Evolutionary conservation across 2,888 invertebrate species (phyloP).

Genomic region (Unio pictorum): DNA sequence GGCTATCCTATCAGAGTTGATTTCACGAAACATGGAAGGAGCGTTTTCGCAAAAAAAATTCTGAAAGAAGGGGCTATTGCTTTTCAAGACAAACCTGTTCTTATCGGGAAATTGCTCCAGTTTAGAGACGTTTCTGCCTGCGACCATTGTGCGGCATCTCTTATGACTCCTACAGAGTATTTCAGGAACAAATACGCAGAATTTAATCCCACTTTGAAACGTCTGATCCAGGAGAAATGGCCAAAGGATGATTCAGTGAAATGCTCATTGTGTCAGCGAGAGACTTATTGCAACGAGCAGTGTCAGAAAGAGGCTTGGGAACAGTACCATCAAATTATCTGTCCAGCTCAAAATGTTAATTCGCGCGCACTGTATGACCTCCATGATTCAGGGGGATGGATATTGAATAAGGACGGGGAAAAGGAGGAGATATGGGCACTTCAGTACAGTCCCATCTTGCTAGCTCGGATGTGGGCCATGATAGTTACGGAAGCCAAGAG

Average conservation of each 20-base stretch:
- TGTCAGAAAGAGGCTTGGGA: constrained; percentile 81
- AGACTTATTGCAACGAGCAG: constrained; percentile 73
- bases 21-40: constrained; percentile 79
- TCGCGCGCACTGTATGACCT: constrained; percentile 48
- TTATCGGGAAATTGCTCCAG: constrained; percentile 85
- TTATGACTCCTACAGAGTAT: constrained; percentile 86
- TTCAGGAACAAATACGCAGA: constrained; percentile 44
- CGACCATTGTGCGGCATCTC: constrained; percentile 89
- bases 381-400: constrained; percentile 45
- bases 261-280: constrained; percentile 49
- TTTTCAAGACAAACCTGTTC: constrained; percentile 89
- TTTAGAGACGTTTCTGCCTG: constrained; percentile 88
- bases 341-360: constrained; percentile 71
- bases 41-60: constrained; percentile 81
- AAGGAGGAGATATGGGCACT: constrained; percentile 51
- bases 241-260: constrained; percentile 43
- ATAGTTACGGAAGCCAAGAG: constrained; percentile 51
- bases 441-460: constrained; percentile 53
- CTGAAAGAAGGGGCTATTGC: constrained; percentile 81
- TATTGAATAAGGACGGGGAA: constrained; percentile 33
- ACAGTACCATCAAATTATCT: constrained; percentile 84
- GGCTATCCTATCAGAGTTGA: constrained; percentile 54
- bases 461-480: constrained; percentile 59
- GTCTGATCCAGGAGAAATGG: constrained; percentile 50
- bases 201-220: constrained; percentile 28